Evolutionary conservation across 2,888 invertebrate species (phyloP), one percentile per base, ranked within the genome.

Genomic region (Thymelicus acteon): DNA sequence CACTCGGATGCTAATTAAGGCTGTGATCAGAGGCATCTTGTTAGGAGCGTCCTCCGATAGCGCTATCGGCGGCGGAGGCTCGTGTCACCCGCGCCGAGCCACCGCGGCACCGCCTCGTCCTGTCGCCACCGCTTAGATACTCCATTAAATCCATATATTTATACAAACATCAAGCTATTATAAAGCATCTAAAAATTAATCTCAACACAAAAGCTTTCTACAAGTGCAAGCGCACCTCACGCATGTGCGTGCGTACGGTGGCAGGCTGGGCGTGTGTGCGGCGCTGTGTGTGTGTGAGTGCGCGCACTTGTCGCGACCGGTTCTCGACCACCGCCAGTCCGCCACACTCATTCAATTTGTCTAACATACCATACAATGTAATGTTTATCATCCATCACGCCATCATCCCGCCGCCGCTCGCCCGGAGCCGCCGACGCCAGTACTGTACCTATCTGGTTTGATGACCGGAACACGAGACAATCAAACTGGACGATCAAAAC

Each of bases 321-420:
- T 82, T 74, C 73, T 75, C 76, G 76, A 76, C 75, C 78, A 75
- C 75, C 76, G 75, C 74, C 31, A 31, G 31, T 31, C 31, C 31
- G 3, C 31, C 79, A 77, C 79, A 78, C 80, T 83, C 85, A 79
- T 82, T 84, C 85, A 84, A 83, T 86, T 85, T 85, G 87, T 85
- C 85, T 79, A 78, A 81, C 79, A 81, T 77, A 77, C 77, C 75
- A 76, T 75, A 78, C 79, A 77, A 79, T 77, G 75, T 77, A 72
- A 72, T 80, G 80, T 78, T 79, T 79, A 79, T 77, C 82, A 76
- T 79, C 81, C 77, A 81, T 79, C 82, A 79, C 73, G 72, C 66
- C 47, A 57, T 62, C 68, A 62, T 54, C 47, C 57, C 61, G 61
- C 77, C 31, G 31, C 74, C 47, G 72, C 58, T 61, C 39, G 67